phyloP scores from a whole-genome alignment of 2,113 vertebrate genomes.

The Protobothrops flavoviridis region DNA sequence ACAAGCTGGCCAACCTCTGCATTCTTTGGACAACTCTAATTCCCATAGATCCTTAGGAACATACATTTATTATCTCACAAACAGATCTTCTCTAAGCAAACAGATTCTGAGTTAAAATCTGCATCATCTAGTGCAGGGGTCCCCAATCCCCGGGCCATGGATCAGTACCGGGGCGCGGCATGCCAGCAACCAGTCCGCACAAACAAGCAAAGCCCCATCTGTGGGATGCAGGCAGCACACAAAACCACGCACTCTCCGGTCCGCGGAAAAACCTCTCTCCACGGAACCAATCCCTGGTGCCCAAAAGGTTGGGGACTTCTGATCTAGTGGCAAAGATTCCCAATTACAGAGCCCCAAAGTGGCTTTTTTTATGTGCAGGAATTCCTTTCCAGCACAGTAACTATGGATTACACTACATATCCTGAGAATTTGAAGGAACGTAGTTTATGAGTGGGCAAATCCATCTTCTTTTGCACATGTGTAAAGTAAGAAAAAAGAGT shows the following conservation, averaged over 20 bases:
- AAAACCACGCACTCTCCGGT: too few species aligned
- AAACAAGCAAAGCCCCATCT: too few species aligned
- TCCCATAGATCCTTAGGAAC: background rate
- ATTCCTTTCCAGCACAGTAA: background rate
- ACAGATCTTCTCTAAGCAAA: background rate
- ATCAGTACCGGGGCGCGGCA: too few species aligned
- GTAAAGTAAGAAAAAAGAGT: background rate
- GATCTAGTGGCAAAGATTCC: background rate
- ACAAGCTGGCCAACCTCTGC: background rate
- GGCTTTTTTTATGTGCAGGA: background rate
- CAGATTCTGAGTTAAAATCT: background rate
- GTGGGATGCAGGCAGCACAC: too few species aligned
- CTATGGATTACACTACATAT: background rate
- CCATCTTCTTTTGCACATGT: background rate
- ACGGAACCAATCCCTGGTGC: too few species aligned
- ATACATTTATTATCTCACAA: background rate
- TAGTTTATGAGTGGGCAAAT: background rate
- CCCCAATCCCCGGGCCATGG: too few species aligned
- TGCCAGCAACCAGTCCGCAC: too few species aligned
- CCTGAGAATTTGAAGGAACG: background rate
- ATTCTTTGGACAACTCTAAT: background rate
- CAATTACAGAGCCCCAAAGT: background rate
- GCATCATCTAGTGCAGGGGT: too few species aligned
- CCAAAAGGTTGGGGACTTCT: too few species aligned
- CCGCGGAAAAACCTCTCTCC: too few species aligned